These are phyloP conservation scores for Pristionchus japonicus DNA, from an alignment of 2,888 invertebrate genomes.

Conservation along the genomic window DNA sequence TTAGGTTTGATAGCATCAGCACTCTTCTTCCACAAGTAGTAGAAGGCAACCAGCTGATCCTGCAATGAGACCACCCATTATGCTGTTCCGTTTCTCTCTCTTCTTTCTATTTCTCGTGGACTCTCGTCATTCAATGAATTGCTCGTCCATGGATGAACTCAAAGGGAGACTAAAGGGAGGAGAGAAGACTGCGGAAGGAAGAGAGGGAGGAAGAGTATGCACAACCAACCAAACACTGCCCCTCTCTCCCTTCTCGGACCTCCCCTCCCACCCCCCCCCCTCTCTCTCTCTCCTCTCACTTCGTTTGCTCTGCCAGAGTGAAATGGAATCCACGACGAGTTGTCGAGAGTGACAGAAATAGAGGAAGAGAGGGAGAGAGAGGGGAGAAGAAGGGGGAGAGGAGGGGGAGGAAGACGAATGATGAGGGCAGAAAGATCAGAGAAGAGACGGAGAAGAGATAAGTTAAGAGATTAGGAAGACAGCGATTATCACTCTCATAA, in stretches of 20 bases:
- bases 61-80: conserved; percentile 72
- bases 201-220: neutral
- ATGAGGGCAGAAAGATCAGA: no score
- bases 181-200: neutral
- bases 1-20: conserved; percentile 96
- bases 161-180: neutral
- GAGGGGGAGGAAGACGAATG: neutral
- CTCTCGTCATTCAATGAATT: neutral
- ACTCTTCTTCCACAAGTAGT: conserved; percentile 99
- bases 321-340: neutral
- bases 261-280: neutral
- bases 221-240: neutral
- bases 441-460: neutral
- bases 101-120: neutral
- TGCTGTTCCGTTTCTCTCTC: neutral
- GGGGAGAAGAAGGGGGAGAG: neutral
- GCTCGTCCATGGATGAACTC: neutral
- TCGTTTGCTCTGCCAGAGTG: conserved; percentile 3
- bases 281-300: neutral
- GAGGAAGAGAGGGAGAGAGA: neutral
- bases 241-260: neutral
- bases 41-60: conserved; percentile 97
- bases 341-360: neutral
- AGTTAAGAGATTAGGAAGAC: neutral
- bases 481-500: neutral